phyloP scores from a whole-genome alignment of 2,113 vertebrate species.

The Budorcas taxicolor region DNA sequence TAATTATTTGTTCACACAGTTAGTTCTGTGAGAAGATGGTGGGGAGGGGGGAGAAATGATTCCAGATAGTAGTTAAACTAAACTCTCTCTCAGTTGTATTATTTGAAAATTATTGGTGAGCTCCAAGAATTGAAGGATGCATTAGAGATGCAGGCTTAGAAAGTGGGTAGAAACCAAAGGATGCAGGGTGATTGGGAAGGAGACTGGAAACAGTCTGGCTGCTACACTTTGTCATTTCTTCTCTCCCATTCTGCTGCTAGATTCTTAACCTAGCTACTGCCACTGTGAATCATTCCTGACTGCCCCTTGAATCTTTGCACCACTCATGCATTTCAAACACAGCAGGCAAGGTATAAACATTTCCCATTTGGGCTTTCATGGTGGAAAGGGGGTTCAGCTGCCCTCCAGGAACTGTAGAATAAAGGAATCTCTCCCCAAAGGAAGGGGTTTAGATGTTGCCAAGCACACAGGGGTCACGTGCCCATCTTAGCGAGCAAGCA shows the following conservation, averaged over 20 bases:
- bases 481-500: not conserved
- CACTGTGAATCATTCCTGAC: not conserved
- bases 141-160: not conserved
- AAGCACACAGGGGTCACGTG: not conserved
- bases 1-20: not conserved
- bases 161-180: not conserved
- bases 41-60: not conserved
- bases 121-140: not conserved
- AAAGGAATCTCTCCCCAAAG: not conserved
- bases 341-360: not conserved
- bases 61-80: not conserved
- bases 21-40: not conserved
- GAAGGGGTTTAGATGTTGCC: not conserved
- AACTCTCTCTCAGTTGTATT: not conserved
- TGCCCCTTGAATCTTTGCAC: not conserved
- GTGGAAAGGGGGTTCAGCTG: not conserved
- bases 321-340: not conserved
- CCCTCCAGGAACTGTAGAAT: not conserved
- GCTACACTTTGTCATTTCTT: not conserved
- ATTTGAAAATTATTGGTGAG: not conserved
- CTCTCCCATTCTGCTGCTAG: not conserved
- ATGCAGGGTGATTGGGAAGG: not conserved
- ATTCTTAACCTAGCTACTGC: not conserved
- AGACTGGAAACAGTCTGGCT: not conserved
- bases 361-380: not conserved